A percentile compares a stretch with the other conserved stretches of the same genome.
Conservation (phyloP, 2,888 invertebrate species). For the Odontomyia ornata region DNA sequence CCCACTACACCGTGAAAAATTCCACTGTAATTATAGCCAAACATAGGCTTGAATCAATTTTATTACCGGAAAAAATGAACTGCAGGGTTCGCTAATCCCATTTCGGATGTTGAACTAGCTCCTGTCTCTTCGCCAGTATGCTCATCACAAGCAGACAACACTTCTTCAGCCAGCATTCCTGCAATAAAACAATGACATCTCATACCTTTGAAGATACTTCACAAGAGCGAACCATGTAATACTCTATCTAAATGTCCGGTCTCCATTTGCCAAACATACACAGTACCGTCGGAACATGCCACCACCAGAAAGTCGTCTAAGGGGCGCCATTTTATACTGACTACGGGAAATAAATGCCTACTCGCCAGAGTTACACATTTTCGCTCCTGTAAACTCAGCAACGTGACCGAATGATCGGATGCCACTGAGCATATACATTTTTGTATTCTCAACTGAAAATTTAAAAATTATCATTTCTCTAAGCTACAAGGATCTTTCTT, state of each 20-base stretch:
- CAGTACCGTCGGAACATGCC: constrained; percentile 96
- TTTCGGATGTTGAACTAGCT: constrained; percentile 69
- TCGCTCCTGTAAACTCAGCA: constrained; percentile 85
- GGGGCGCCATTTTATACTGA: constrained; percentile 95
- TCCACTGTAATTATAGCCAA: neutral
- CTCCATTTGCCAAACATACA: constrained; percentile 99
- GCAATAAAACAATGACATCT: constrained; percentile 10
- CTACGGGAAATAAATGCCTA: constrained; percentile 91
- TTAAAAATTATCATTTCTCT: constrained; percentile 40
- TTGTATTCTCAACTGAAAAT: constrained; percentile 83
- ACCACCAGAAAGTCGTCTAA: constrained; percentile 98
- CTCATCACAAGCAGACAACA: constrained; percentile 93
- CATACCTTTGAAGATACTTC: neutral
- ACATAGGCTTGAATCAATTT: neutral
- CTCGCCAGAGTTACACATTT: constrained; percentile 93
- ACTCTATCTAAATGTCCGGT: constrained; percentile 97
- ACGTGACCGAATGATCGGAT: constrained; percentile 95
- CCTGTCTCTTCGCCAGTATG: constrained; percentile 70
- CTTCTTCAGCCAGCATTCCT: constrained; percentile 95
- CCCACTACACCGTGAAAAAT: constrained; percentile 68
- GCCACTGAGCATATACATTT: constrained; percentile 97
- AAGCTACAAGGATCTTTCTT: constrained; percentile 54
- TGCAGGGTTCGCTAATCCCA: constrained; percentile 89
- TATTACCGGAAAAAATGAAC: constrained; percentile 87
- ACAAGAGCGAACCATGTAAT: constrained; percentile 73